Conservation (phyloP, 2,888 invertebrate species). For the Cerastoderma edule region DNA sequence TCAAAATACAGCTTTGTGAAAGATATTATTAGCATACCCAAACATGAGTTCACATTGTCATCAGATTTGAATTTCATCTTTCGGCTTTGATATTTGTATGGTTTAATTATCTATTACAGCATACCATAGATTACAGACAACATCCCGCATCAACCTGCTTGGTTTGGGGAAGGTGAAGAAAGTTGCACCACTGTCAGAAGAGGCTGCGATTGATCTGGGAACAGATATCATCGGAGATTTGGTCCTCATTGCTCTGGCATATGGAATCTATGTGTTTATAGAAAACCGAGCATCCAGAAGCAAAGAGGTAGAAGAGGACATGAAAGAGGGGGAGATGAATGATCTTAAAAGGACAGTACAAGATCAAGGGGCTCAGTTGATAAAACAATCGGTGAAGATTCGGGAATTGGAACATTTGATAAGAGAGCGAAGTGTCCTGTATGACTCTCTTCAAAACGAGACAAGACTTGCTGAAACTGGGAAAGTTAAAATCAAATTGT, state of each 20-base stretch:
- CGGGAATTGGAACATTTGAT: slow-evolving; percentile 27
- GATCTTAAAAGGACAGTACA: slow-evolving; percentile 32
- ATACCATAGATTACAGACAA: slow-evolving; percentile 45
- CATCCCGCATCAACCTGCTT: slow-evolving; percentile 30
- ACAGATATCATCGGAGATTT: slow-evolving; percentile 49
- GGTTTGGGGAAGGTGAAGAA: slow-evolving; percentile 47
- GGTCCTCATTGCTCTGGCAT: slow-evolving; percentile 40
- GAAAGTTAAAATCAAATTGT: slow-evolving; percentile 21
- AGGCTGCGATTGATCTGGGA: slow-evolving; percentile 55
- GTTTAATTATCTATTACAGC: slow-evolving; percentile 30
- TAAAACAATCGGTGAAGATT: slow-evolving; percentile 33
- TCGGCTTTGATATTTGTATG: too few species aligned
- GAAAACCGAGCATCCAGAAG: slow-evolving; percentile 25
- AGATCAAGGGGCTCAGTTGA: slow-evolving; percentile 37
- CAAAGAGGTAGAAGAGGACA: slow-evolving; percentile 32
- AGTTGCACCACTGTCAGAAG: slow-evolving; percentile 46
- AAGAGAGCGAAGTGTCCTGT: slow-evolving; percentile 2
- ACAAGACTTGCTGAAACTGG: slow-evolving; percentile 2
- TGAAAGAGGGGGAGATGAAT: slow-evolving; percentile 40
- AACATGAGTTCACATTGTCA: too few species aligned
- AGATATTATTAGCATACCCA: too few species aligned
- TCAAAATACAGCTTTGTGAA: too few species aligned
- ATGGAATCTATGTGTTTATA: slow-evolving; percentile 44
- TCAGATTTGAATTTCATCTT: too few species aligned
- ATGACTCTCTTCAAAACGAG: slow-evolving; percentile 12